Conservation (phyloP, 2,888 invertebrate species). For the Eulithis prunata region DNA sequence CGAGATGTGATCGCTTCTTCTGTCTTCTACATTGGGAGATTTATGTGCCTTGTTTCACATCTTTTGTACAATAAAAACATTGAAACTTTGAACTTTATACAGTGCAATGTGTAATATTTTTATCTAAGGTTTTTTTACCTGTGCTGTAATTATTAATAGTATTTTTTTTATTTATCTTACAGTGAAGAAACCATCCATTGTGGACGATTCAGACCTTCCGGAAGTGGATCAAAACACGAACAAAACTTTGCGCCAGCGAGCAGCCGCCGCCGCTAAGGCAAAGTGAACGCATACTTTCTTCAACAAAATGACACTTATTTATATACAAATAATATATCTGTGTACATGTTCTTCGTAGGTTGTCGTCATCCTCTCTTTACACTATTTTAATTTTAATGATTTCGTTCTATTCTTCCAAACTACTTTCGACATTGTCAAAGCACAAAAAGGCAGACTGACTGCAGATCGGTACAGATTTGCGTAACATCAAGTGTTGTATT, state of each 20-base stretch:
- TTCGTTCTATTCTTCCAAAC: slow-evolving; percentile 36
- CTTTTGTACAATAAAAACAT: too few relatives aligned
- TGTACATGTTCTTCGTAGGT: slow-evolving; percentile 49
- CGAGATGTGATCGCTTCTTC: too few relatives aligned
- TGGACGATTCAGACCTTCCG: slow-evolving; percentile 94
- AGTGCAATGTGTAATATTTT: too few relatives aligned
- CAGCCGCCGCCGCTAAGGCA: slow-evolving; percentile 76
- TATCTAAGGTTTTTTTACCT: too few relatives aligned
- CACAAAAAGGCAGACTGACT: slow-evolving; percentile 48
- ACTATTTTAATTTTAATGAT: slow-evolving; percentile 50
- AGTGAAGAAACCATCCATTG: slow-evolving; percentile 85
- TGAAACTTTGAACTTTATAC: too few relatives aligned
- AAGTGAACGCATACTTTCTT: slow-evolving; percentile 70
- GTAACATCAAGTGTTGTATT: slow-evolving; percentile 37
- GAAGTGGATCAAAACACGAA: slow-evolving; percentile 97
- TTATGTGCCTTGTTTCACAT: too few relatives aligned
- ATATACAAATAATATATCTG: slow-evolving; percentile 27
- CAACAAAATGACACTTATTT: slow-evolving; percentile 36
- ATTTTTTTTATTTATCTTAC: slow-evolving; percentile 46
- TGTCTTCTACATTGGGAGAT: too few relatives aligned
- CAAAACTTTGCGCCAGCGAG: slow-evolving; percentile 87
- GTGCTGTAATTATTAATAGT: slow-evolving; percentile 39
- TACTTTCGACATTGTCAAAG: slow-evolving; percentile 40
- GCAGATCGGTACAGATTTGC: slow-evolving; percentile 27
- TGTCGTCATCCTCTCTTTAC: slow-evolving; percentile 62